Percentiles rank a stretch among this genome's conserved stretches.
phyloP scores from a whole-genome alignment of 2,888 invertebrate species.

The Clusia tigrina region DNA sequence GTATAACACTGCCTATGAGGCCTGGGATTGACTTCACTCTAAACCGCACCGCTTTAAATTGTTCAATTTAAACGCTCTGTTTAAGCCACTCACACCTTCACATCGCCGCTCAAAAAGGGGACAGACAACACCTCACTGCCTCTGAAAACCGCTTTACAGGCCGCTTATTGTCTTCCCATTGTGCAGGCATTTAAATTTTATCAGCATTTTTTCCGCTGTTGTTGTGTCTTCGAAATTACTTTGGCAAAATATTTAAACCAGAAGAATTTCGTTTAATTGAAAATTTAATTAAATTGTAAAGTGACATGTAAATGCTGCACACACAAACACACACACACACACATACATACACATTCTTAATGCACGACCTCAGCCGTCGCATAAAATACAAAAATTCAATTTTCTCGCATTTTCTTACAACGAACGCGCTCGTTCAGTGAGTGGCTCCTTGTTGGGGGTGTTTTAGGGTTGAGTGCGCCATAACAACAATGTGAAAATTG shows the following conservation, averaged over 20 bases:
- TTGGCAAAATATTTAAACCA: slow-evolving; percentile 15
- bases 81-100: not conserved
- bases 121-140: too few relatives aligned
- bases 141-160: too few relatives aligned
- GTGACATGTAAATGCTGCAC: slow-evolving; percentile 32
- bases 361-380: slow-evolving; percentile 10
- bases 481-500: not conserved
- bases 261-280: slow-evolving; percentile 26
- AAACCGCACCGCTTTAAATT: too few relatives aligned
- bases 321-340: slow-evolving; percentile 3
- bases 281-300: slow-evolving; percentile 41
- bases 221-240: too few relatives aligned
- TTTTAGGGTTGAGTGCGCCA: not conserved
- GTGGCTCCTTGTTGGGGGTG: not conserved
- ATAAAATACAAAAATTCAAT: slow-evolving; percentile 17
- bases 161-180: too few relatives aligned
- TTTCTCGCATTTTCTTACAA: slow-evolving; percentile 2
- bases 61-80: not conserved
- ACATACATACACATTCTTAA: too few relatives aligned
- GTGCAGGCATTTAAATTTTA: too few relatives aligned
- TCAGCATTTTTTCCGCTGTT: too few relatives aligned
- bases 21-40: too few relatives aligned
- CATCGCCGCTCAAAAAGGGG: too few relatives aligned
- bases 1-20: too few relatives aligned
- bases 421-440: not conserved